Evolutionary conservation across 1,140 invertebrate species (phyloP).

Genomic region (Pseudomyrmex concolor): DNA sequence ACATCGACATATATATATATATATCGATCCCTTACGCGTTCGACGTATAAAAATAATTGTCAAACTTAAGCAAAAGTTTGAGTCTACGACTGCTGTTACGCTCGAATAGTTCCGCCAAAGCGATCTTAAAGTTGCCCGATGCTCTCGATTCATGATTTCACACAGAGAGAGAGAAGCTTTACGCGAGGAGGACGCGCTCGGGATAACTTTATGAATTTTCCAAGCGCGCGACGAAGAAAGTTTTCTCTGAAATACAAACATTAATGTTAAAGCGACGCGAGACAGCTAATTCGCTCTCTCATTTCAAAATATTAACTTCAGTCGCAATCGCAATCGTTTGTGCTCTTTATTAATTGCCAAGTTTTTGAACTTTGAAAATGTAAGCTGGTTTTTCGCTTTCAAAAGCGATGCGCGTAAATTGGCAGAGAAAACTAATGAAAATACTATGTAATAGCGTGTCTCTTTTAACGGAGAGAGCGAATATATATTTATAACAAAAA

Average conservation of each 20-base stretch:
- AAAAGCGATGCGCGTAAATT: neutral
- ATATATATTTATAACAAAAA: slow-evolving; percentile 19
- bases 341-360: slow-evolving; percentile 29
- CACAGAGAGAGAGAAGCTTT: slow-evolving; percentile 16
- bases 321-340: slow-evolving; percentile 10
- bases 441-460: neutral
- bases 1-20: neutral
- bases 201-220: slow-evolving; percentile 44
- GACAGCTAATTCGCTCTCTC: neutral
- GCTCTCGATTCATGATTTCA: slow-evolving; percentile 54
- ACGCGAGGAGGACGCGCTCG: slow-evolving; percentile 34
- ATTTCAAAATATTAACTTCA: slow-evolving; percentile 35
- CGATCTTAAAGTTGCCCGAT: slow-evolving; percentile 48
- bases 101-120: slow-evolving; percentile 43
- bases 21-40: slow-evolving; percentile 33
- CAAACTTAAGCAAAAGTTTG: slow-evolving; percentile 45
- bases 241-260: slow-evolving; percentile 44
- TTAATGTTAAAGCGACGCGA: slow-evolving; percentile 18
- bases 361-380: slow-evolving; percentile 2
- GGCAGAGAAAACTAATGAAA: neutral
- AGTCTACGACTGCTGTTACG: slow-evolving; percentile 50
- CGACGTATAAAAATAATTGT: slow-evolving; percentile 58
- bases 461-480: neutral
- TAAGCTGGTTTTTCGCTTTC: slow-evolving; percentile 1
- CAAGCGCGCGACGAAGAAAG: slow-evolving; percentile 27